A percentile compares a stretch with the other conserved stretches of the same genome.
These are phyloP conservation scores for Gerris buenoi DNA, from an alignment of 1,140 invertebrate species.

Conservation along the genomic window DNA sequence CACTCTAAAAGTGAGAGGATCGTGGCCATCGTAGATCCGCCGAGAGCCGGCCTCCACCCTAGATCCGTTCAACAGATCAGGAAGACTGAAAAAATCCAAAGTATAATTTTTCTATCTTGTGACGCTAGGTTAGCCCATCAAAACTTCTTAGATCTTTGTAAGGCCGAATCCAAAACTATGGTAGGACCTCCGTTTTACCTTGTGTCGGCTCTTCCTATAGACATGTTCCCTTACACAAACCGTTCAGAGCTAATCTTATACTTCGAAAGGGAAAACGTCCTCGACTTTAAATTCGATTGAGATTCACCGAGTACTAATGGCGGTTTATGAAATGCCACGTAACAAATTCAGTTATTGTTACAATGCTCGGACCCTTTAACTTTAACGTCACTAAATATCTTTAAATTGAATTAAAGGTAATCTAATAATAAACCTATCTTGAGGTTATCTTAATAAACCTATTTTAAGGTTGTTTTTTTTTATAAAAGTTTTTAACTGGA, in stretches of 20 bases:
- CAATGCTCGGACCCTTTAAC: too few species aligned
- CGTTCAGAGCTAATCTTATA: constrained; percentile 77
- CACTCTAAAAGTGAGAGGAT: constrained; percentile 39
- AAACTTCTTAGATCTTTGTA: constrained; percentile 79
- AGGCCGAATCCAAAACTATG: constrained; percentile 64
- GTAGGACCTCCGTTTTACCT: constrained; percentile 66
- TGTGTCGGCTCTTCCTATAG: constrained; percentile 65
- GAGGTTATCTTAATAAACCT: too few species aligned
- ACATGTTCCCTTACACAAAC: constrained; percentile 85
- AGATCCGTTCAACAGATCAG: constrained; percentile 63
- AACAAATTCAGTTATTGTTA: too few species aligned
- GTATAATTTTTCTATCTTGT: constrained; percentile 82
- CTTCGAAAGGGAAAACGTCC: constrained; percentile 45
- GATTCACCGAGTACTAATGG: too few species aligned
- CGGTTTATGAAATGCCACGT: too few species aligned
- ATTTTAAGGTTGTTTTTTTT: too few species aligned
- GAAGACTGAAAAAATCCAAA: constrained; percentile 53
- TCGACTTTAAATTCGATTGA: not conserved
- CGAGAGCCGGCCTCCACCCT: constrained; percentile 77
- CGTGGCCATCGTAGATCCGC: constrained; percentile 93
- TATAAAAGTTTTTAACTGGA: too few species aligned
- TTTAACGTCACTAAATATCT: too few species aligned
- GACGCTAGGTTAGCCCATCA: constrained; percentile 66
- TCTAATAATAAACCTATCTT: too few species aligned
- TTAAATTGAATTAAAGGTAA: too few species aligned